phyloP scores from a whole-genome alignment of 2,888 invertebrate genomes.

The Artemia sinica region DNA sequence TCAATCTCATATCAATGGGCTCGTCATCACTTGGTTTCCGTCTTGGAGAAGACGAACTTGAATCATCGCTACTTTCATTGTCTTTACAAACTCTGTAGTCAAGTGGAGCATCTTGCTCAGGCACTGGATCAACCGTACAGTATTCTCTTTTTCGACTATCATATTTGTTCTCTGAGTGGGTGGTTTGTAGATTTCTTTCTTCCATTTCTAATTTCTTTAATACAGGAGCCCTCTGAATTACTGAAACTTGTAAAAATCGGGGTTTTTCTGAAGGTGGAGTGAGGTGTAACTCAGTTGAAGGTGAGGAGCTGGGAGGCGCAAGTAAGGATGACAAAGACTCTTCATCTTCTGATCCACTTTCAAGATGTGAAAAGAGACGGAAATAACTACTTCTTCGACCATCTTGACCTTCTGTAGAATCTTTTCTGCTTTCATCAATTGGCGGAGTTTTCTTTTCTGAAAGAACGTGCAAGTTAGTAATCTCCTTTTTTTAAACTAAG shows the following conservation, averaged over 20 bases:
- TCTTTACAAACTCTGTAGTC: constrained; percentile 69
- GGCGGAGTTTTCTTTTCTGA: constrained; percentile 10
- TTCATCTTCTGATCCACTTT: constrained; percentile 15
- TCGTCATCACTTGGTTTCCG: constrained; percentile 23
- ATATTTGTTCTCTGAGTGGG: constrained; percentile 29
- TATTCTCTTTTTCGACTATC: constrained; percentile 6
- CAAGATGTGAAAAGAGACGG: constrained; percentile 20
- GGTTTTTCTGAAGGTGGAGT: constrained; percentile 2
- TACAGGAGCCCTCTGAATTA: constrained; percentile 59
- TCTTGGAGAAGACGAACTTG: constrained; percentile 26
- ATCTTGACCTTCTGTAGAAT: neutral
- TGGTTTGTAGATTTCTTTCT: constrained; percentile 29
- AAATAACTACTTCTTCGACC: constrained; percentile 20
- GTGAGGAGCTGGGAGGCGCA: neutral
- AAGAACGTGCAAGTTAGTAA: neutral
- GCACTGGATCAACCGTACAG: constrained; percentile 28
- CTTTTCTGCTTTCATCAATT: constrained; percentile 6
- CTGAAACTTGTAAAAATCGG: constrained; percentile 41
- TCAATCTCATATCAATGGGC: constrained; percentile 19
- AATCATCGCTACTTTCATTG: constrained; percentile 25
- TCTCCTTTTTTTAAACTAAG: no score
- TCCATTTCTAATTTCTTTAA: constrained; percentile 27
- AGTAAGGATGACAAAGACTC: constrained; percentile 1
- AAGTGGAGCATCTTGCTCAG: constrained; percentile 68
- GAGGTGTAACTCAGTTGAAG: neutral